A percentile compares a stretch with the other conserved stretches of the same genome.
These are phyloP conservation scores for Zonitis immaculata DNA, from an alignment of 2,888 invertebrate species.

Conservation along the genomic window DNA sequence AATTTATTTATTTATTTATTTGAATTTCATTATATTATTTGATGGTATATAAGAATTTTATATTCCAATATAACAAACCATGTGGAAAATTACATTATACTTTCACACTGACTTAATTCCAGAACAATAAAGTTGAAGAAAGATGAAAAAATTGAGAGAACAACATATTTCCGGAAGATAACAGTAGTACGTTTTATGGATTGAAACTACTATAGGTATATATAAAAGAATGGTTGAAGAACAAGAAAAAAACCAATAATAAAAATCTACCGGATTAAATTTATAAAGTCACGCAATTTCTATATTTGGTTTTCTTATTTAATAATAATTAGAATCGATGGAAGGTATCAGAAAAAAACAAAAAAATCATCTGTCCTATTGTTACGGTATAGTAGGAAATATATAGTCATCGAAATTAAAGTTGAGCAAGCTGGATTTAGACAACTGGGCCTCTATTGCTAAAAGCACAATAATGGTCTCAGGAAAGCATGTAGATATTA, in stretches of 20 bases:
- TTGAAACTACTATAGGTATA: neutral
- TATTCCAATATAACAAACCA: slow-evolving; percentile 15
- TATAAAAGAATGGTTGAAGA: too few species aligned
- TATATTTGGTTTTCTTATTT: too few species aligned
- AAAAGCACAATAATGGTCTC: too few species aligned
- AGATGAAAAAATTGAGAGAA: neutral
- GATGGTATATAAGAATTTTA: slow-evolving; percentile 16
- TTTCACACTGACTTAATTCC: slow-evolving; percentile 15
- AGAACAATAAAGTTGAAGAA: slow-evolving; percentile 14
- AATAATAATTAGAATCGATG: too few species aligned
- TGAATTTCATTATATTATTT: slow-evolving; percentile 9
- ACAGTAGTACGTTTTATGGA: neutral
- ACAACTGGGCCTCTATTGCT: too few species aligned
- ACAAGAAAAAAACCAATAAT: neutral
- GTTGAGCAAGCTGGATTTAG: too few species aligned
- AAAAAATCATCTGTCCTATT: too few species aligned
- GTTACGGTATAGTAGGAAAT: too few species aligned
- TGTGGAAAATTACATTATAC: slow-evolving; percentile 17
- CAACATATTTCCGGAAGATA: neutral
- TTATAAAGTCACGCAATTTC: neutral
- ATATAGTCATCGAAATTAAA: too few species aligned
- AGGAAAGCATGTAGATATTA: too few species aligned
- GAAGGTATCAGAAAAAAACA: too few species aligned
- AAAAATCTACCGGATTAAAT: neutral
- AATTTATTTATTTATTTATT: neutral